phyloP scores from a whole-genome alignment of 2,113 vertebrate species.

The Garra rufa region DNA sequence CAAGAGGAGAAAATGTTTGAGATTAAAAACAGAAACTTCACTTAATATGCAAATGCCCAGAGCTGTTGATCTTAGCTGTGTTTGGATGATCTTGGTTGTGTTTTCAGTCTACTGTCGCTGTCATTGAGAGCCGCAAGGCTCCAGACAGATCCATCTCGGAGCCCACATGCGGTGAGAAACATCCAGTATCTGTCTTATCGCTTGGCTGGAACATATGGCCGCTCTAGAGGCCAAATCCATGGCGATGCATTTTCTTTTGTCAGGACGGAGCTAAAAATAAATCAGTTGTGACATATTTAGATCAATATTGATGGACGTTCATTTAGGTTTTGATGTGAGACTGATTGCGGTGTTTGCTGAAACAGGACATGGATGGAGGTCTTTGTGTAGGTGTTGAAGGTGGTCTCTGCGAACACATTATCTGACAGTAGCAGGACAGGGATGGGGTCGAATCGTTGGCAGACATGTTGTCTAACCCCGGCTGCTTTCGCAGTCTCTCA shows the following conservation, averaged over 20 bases:
- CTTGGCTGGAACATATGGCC: constrained; percentile 24
- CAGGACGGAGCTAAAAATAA: background rate
- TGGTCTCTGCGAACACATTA: background rate
- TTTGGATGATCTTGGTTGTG: background rate
- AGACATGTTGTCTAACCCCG: constrained; percentile 28
- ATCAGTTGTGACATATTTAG: background rate
- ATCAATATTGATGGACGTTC: background rate
- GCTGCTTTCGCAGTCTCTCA: constrained; percentile 15
- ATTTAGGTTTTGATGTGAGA: background rate
- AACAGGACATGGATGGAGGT: background rate
- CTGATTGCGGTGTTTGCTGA: constrained; percentile 7
- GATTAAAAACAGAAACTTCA: constrained; percentile 24
- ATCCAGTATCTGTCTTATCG: background rate
- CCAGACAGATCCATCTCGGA: constrained; percentile 4
- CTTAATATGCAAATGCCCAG: constrained; percentile 18
- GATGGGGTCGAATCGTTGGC: constrained; percentile 4
- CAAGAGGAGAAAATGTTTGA: background rate
- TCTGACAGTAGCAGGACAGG: background rate
- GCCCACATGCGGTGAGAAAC: constrained; percentile 15
- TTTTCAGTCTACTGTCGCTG: background rate
- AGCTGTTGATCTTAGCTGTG: constrained; percentile 28
- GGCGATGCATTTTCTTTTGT: constrained; percentile 1
- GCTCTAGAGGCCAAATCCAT: constrained; percentile 13
- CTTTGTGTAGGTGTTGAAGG: background rate
- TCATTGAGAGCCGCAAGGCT: background rate